A percentile compares a stretch with the other conserved stretches of the same genome.
Evolutionary conservation across 1,140 invertebrate species (phyloP).

Genomic region (Trichonephila inaurata): DNA sequence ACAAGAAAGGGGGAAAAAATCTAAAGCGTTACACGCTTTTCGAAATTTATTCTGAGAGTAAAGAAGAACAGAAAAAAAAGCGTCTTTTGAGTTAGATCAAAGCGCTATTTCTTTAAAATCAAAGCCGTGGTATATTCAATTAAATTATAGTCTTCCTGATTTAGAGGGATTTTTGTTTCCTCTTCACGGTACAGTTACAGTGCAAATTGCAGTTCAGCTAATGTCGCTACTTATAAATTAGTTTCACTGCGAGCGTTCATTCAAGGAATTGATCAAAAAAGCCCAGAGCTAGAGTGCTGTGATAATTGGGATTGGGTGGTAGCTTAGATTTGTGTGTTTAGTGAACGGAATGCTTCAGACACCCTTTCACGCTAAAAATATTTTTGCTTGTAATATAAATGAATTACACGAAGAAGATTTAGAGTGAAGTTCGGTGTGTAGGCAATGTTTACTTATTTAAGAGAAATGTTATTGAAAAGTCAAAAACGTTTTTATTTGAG

Average conservation of each 20-base stretch:
- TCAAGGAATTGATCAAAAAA: neutral
- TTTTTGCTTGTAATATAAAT: neutral
- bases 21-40: neutral
- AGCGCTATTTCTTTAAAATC: slow-evolving; percentile 13
- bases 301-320: slow-evolving; percentile 5
- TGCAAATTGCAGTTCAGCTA: slow-evolving; percentile 12
- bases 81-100: slow-evolving; percentile 22
- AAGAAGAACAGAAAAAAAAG: neutral
- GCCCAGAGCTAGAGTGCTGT: neutral
- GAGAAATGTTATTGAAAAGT: too few species aligned
- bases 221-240: slow-evolving; percentile 27
- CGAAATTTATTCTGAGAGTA: neutral
- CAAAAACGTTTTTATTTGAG: too few species aligned
- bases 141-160: slow-evolving; percentile 26
- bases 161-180: neutral
- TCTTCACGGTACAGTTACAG: slow-evolving; percentile 23
- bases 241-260: neutral
- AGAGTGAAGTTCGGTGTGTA: too few species aligned
- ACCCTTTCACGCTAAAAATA: neutral
- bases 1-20: neutral
- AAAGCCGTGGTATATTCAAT: slow-evolving; percentile 14
- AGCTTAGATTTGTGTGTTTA: neutral
- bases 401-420: neutral
- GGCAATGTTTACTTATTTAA: too few species aligned
- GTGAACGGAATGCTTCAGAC: neutral